Conservation (phyloP, 2,797 vertebrate species). For the Rhinatrema bivittatum region DNA sequence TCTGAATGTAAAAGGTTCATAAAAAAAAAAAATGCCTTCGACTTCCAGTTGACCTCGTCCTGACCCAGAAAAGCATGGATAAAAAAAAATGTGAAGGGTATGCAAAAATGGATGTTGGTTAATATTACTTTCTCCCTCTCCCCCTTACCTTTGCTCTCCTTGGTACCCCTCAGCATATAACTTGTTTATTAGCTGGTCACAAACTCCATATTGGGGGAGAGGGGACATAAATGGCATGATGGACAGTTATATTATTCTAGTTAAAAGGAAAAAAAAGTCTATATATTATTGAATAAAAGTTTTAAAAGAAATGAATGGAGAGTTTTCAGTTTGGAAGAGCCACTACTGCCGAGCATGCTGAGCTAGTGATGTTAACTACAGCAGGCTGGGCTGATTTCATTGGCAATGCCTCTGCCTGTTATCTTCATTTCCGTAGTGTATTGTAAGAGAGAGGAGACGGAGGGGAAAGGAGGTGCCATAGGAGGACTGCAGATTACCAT, state of each 20-base stretch:
- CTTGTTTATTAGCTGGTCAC: conserved; percentile 14
- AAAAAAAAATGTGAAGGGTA: conserved; percentile 45
- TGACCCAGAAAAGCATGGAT: conserved; percentile 47
- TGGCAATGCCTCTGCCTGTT: too few relatives aligned
- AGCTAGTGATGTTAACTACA: too few relatives aligned
- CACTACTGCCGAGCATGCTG: too few relatives aligned
- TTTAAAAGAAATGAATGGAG: conserved; percentile 45
- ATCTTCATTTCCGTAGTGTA: too few relatives aligned
- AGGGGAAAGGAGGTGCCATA: too few relatives aligned
- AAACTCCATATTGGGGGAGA: conserved; percentile 1
- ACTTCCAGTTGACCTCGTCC: conserved; percentile 53
- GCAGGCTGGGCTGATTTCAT: too few relatives aligned
- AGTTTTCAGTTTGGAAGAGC: conserved; percentile 37
- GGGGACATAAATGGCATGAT: conserved; percentile 8
- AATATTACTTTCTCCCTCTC: conserved; percentile 19
- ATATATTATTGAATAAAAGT: conserved; percentile 64
- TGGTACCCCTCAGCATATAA: conserved; percentile 10
- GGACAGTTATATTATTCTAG: conserved; percentile 44
- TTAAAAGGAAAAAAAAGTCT: conserved; percentile 51
- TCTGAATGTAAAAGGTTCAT: conserved; percentile 43
- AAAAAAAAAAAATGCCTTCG: conserved; percentile 49
- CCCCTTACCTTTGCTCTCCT: too few relatives aligned
- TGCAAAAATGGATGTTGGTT: conserved; percentile 38
- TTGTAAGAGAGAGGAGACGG: too few relatives aligned
- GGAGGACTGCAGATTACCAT: too few relatives aligned